Percentiles rank a stretch among this genome's conserved stretches.
phyloP scores from a whole-genome alignment of 2,797 vertebrate species.

The Caiman crocodilus region DNA sequence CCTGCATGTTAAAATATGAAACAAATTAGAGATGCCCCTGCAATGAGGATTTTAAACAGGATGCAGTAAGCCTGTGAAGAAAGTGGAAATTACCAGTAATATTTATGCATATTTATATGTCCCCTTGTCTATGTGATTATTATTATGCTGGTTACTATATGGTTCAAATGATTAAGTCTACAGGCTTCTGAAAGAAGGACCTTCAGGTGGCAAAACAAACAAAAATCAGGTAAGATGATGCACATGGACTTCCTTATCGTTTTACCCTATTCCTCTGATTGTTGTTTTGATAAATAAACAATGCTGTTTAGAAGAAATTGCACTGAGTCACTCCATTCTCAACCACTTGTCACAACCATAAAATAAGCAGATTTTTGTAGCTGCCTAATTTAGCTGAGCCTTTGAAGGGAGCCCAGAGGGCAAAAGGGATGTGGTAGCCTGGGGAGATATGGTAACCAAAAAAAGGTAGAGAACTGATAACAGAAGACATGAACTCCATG shows the following conservation, averaged over 20 bases:
- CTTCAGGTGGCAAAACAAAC: constrained; percentile 38
- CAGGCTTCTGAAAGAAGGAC: background rate
- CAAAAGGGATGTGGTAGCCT: background rate
- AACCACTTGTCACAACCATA: background rate
- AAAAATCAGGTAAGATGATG: background rate
- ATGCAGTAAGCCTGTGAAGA: background rate
- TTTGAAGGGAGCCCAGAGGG: background rate
- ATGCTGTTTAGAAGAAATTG: background rate
- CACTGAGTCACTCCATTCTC: background rate
- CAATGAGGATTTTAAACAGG: constrained; percentile 17
- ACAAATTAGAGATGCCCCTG: background rate
- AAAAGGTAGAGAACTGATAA: background rate
- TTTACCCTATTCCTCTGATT: background rate
- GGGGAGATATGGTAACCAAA: background rate
- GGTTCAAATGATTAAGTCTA: constrained; percentile 14
- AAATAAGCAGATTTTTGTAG: background rate
- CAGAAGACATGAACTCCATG: accelerated
- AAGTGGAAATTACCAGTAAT: background rate
- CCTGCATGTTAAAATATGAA: constrained; percentile 16
- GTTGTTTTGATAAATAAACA: background rate
- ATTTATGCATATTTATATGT: background rate
- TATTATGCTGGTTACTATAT: background rate
- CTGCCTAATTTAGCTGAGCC: background rate
- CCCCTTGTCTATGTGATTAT: background rate
- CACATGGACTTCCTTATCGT: background rate